Percentiles rank a stretch among this genome's conserved stretches.
Conservation (phyloP, 2,888 invertebrate species). For the Ennomos fuscantarius region DNA sequence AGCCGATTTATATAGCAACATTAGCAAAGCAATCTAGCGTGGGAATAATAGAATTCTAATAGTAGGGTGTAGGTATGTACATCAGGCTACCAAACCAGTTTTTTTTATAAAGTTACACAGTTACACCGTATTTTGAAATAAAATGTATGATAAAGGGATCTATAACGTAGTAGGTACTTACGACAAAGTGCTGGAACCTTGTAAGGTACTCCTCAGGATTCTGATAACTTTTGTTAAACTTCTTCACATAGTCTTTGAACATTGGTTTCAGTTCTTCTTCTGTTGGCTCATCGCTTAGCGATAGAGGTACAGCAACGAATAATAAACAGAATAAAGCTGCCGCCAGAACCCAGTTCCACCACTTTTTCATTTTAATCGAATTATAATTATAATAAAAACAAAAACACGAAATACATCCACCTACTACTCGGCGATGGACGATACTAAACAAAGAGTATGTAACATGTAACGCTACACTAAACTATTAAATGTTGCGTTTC, state of each 20-base stretch:
- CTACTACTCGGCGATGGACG: not conserved
- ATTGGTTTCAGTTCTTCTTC: conserved; percentile 60
- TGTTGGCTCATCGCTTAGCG: conserved; percentile 48
- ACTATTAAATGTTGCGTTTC: too few relatives aligned
- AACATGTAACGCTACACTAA: too few relatives aligned
- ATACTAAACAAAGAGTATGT: too few relatives aligned
- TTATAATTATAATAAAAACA: conserved; percentile 7
- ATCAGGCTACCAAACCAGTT: not conserved
- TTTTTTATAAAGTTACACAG: conserved; percentile 3
- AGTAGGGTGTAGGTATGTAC: too few relatives aligned
- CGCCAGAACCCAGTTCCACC: conserved; percentile 73
- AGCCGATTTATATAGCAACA: too few relatives aligned
- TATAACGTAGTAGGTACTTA: conserved; percentile 52
- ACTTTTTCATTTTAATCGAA: conserved; percentile 65
- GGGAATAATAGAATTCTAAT: too few relatives aligned
- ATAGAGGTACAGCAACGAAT: conserved; percentile 69
- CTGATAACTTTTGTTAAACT: conserved; percentile 84
- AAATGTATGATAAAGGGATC: not conserved
- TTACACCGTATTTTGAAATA: not conserved
- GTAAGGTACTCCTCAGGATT: conserved; percentile 74
- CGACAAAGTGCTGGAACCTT: conserved; percentile 83
- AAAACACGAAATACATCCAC: conserved; percentile 35
- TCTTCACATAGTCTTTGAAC: conserved; percentile 79
- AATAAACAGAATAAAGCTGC: conserved; percentile 65
- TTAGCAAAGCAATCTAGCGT: too few relatives aligned